Evolutionary conservation across 2,113 vertebrate species (phyloP).

Genomic region (Hemiprocne comata): DNA sequence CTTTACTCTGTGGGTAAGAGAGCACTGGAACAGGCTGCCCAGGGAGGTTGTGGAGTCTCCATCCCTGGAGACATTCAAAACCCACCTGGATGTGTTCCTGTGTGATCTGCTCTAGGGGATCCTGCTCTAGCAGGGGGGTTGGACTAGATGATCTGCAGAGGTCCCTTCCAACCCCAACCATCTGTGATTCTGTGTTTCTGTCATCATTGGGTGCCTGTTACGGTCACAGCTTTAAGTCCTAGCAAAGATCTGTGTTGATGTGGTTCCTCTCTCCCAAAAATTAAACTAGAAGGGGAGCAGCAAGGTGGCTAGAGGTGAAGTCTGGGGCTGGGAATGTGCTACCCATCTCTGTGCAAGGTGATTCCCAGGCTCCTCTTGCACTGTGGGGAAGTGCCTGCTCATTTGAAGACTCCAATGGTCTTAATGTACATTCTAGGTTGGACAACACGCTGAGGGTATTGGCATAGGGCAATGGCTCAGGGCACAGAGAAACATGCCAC

Average conservation of each 20-base stretch:
- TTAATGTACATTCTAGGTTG: neutral
- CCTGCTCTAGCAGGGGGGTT: too few species aligned
- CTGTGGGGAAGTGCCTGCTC: neutral
- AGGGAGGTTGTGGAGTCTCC: too few species aligned
- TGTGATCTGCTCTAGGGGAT: too few species aligned
- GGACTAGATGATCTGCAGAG: too few species aligned
- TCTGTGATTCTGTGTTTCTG: too few species aligned
- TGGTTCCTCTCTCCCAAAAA: neutral
- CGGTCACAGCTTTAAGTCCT: fast-evolving
- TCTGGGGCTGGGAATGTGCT: neutral
- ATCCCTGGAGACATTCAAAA: too few species aligned
- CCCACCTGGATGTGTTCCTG: too few species aligned
- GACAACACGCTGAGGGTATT: neutral
- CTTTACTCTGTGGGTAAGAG: too few species aligned
- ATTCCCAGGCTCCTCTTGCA: fast-evolving
- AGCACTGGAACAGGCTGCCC: too few species aligned
- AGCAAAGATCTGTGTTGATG: neutral
- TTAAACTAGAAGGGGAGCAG: neutral
- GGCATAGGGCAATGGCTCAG: neutral
- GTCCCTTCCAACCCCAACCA: too few species aligned
- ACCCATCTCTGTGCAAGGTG: neutral
- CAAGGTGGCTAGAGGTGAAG: neutral
- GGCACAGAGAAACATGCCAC: neutral
- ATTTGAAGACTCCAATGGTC: neutral
- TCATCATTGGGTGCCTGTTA: fast-evolving